Evolutionary conservation across 2,113 vertebrate species (phyloP).

Genomic region (Pelodiscus sinensis): DNA sequence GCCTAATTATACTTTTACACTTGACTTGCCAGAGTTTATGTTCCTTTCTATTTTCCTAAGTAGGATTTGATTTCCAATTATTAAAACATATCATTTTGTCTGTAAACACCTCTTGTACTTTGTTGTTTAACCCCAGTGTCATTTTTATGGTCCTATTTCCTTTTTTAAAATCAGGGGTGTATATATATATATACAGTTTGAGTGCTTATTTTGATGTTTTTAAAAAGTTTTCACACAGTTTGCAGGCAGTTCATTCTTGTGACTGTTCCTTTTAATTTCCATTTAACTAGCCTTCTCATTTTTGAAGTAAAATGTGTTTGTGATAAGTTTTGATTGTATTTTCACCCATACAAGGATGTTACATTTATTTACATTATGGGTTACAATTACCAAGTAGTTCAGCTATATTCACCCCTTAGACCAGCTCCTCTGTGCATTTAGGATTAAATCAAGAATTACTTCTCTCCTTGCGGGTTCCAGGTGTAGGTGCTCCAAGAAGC

Average conservation of each 20-base stretch:
- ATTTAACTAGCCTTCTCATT: neutral
- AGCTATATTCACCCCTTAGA: neutral
- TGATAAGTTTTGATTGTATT: neutral
- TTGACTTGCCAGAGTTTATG: neutral
- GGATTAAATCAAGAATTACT: neutral
- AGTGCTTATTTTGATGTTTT: neutral
- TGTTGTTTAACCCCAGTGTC: neutral
- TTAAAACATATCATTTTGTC: neutral
- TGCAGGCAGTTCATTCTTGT: neutral
- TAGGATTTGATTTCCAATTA: neutral
- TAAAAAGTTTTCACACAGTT: neutral
- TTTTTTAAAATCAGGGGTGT: neutral
- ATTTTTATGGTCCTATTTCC: neutral
- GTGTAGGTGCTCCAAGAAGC: neutral
- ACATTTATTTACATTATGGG: neutral
- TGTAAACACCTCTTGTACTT: neutral
- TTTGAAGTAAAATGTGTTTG: neutral
- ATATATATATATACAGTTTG: neutral
- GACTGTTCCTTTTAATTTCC: neutral
- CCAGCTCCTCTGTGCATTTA: neutral
- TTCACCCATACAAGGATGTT: neutral
- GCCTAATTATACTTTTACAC: neutral
- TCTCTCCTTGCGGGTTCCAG: neutral
- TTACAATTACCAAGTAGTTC: neutral
- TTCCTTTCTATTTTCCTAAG: neutral